A percentile compares a stretch with the other conserved stretches of the same genome.
These are phyloP conservation scores for Perca flavescens DNA, from an alignment of 2,113 vertebrate genomes.

Conservation along the genomic window DNA sequence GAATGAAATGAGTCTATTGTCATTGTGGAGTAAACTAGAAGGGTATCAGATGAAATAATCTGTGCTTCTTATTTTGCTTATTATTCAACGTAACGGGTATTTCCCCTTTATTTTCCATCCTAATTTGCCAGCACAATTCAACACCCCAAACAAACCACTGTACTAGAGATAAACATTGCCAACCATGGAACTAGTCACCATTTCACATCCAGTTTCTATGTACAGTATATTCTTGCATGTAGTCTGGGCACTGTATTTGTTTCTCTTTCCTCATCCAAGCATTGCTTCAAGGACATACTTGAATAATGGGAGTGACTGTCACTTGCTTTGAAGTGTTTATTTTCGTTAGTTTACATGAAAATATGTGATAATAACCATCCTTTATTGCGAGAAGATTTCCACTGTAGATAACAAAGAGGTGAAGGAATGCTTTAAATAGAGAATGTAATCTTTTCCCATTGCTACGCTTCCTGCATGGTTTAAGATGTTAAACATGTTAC, in stretches of 20 bases:
- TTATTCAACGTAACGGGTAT: constrained; percentile 49
- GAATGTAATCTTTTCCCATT: constrained; percentile 12
- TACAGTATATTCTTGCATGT: constrained; percentile 30
- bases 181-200: constrained; percentile 31
- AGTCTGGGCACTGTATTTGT: constrained; percentile 39
- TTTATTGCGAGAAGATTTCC: background rate
- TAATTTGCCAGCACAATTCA: constrained; percentile 48
- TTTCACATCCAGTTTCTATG: constrained; percentile 59
- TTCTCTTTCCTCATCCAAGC: constrained; percentile 45
- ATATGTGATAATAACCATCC: background rate
- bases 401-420: background rate
- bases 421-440: constrained; percentile 31
- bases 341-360: background rate
- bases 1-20: constrained; percentile 1
- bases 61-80: background rate
- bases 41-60: constrained; percentile 45
- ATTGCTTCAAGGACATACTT: background rate
- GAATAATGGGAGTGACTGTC: constrained; percentile 30
- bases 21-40: too few relatives aligned
- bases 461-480: constrained; percentile 11
- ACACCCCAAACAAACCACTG: constrained; percentile 50
- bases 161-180: constrained; percentile 60
- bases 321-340: constrained; percentile 31
- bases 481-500: background rate
- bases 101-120: constrained; percentile 55